Base-by-base conservation (phyloP, 2,113 vertebrate species). In the Phylloscopus trochiloides region DNA sequence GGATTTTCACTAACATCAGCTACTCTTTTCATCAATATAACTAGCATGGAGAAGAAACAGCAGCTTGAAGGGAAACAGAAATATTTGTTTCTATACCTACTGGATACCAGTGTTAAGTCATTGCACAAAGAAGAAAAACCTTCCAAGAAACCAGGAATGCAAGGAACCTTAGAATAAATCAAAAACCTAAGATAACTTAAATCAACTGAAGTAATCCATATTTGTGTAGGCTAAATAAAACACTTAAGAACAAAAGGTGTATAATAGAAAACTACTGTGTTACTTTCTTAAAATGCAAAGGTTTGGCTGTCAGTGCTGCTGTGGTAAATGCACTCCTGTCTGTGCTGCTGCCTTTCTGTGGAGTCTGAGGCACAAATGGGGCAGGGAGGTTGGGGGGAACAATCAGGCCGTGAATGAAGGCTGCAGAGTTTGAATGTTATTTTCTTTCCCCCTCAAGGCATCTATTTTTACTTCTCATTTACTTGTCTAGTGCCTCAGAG, bases 391-490 rank as follows among this genome's bases (percentile, higher is more conserved):
- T 6, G 3, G 2, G 12, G 28, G 14, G 16, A 94, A 7, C 45
- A 83, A 72, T 65, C 55, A 76, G 66, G 17, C 20, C 22, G 1
- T 43, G 42, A 78, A 90, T 50, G 57, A 86, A 84, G 38, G 34
- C n/a, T 92, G 36, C 26, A 86, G 54, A 71, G 11, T 43, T 71
- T 48, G 36, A 62, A 15, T 22, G 15, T 79, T 84, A 67, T 43
- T 73, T 81, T 19, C 31, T 70, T 76, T 22, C 15, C 11, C 9
- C 19, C 42, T 79, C 40, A 58, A 93, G 48, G 25, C 21, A 72
- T 73, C 84, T 96, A 72, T 94, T 95, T 96, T 92, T 92, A 73
- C 72, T 79, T 81, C 73, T 80, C 82, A 76, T 88, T 96, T 89
- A 62, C 77, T 86, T 88, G 70, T 54, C 80, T 93, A 48, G 47